Conservation (phyloP, 30 jellyfish, hydroid and myxozoan species). For the Pelagia noctiluca region DNA sequence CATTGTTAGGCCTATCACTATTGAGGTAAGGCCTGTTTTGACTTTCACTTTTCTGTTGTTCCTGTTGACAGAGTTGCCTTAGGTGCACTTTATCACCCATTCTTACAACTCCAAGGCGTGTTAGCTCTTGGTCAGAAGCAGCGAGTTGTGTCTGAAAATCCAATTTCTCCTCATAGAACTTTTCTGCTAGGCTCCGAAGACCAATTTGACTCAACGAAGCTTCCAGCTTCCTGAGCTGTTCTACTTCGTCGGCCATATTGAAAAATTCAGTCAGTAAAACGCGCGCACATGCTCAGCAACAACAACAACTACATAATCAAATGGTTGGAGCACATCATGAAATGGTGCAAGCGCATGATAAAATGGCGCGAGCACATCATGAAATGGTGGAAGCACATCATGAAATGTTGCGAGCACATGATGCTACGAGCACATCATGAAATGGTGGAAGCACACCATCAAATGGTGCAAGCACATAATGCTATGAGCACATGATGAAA, state of each 20-base stretch:
- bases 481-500: not conserved
- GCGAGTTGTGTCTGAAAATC: not conserved
- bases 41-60: not conserved
- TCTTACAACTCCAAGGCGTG: not conserved
- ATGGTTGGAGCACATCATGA: not conserved
- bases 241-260: too few species aligned
- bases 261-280: too few species aligned
- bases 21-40: not conserved
- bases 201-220: too few species aligned
- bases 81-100: not conserved
- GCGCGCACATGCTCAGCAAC: not conserved
- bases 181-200: too few species aligned
- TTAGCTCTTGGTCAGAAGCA: constrained; percentile 4
- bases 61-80: not conserved
- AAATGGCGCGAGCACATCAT: not conserved
- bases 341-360: not conserved
- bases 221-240: too few species aligned
- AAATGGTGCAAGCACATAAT: not conserved
- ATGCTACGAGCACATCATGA: not conserved
- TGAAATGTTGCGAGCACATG: not conserved
- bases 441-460: not conserved
- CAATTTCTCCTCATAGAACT: too few species aligned
- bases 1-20: not conserved
- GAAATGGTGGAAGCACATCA: not conserved
- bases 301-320: not conserved